phyloP scores from a whole-genome alignment of 2,797 vertebrate genomes.

The Novumbra hubbsi region DNA sequence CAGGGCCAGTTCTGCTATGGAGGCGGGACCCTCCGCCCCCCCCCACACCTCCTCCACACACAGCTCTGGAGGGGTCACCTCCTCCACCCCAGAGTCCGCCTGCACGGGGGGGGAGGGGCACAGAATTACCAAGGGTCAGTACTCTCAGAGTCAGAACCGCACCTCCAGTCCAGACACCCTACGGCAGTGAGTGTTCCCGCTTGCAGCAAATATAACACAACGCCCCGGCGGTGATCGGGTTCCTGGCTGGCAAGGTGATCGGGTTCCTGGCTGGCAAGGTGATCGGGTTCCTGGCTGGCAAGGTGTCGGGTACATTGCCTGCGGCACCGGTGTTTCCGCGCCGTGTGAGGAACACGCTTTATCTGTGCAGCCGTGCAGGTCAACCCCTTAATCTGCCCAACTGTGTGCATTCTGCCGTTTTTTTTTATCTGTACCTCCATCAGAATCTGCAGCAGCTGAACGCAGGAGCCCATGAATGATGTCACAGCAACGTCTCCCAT shows the following conservation, averaged over 20 bases:
- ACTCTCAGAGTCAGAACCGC: too few relatives aligned
- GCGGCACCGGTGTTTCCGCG: neutral
- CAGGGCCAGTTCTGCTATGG: conserved; percentile 91
- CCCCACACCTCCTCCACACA: conserved; percentile 89
- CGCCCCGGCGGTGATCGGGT: too few relatives aligned
- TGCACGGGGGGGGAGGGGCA: conserved; percentile 44
- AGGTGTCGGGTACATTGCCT: neutral
- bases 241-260: too few relatives aligned
- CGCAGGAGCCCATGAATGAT: conserved; percentile 88
- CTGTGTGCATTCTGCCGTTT: conserved; percentile 37
- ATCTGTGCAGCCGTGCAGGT: neutral
- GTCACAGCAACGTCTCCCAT: conserved; percentile 90
- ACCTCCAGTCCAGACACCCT: too few relatives aligned
- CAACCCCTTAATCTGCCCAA: neutral
- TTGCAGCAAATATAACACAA: neutral
- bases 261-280: too few relatives aligned
- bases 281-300: neutral
- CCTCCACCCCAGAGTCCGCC: conserved; percentile 87
- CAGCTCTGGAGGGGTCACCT: conserved; percentile 78
- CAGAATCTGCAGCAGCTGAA: conserved; percentile 89
- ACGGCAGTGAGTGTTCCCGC: too few relatives aligned
- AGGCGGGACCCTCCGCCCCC: conserved; percentile 83
- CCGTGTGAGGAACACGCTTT: neutral
- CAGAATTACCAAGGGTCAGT: neutral
- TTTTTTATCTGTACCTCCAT: conserved; percentile 82